Conservation (phyloP, 2,797 vertebrate species). For the Peromyscus nudipes region DNA sequence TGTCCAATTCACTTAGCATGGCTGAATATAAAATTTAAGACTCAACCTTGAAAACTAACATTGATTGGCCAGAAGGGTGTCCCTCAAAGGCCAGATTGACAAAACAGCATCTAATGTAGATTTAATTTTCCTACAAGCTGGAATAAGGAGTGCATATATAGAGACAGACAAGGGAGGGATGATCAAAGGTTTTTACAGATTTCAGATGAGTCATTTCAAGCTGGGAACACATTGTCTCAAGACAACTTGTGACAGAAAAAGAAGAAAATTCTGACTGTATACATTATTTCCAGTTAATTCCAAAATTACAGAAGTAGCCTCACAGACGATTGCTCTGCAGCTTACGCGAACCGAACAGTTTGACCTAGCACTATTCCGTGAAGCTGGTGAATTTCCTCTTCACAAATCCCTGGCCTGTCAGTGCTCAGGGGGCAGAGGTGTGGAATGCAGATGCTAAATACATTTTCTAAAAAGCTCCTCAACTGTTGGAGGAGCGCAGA, state of each 20-base stretch:
- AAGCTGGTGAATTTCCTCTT: constrained; percentile 25
- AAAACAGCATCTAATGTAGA: not conserved
- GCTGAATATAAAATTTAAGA: not conserved
- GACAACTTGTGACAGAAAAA: constrained; percentile 44
- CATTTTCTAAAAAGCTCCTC: not conserved
- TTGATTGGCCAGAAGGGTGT: not conserved
- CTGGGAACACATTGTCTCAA: not conserved
- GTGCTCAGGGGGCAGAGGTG: not conserved
- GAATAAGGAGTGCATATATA: not conserved
- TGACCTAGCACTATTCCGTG: not conserved
- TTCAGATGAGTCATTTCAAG: constrained; percentile 7
- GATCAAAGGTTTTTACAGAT: constrained; percentile 11
- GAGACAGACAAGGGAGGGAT: not conserved
- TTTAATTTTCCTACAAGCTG: not conserved
- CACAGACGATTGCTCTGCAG: constrained; percentile 61
- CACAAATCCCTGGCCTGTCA: constrained; percentile 48
- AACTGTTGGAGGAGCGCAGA: not conserved
- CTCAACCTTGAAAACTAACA: not conserved
- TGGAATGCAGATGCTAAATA: constrained; percentile 54
- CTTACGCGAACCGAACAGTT: not conserved
- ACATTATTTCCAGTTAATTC: constrained; percentile 65
- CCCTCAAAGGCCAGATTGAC: not conserved
- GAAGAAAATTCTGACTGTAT: constrained; percentile 61
- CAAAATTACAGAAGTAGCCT: constrained; percentile 63
- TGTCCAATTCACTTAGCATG: not conserved